These are phyloP conservation scores for Epizoanthus scotinus DNA, from an alignment of 92 coral and sea anemone genomes.

Conservation along the genomic window DNA sequence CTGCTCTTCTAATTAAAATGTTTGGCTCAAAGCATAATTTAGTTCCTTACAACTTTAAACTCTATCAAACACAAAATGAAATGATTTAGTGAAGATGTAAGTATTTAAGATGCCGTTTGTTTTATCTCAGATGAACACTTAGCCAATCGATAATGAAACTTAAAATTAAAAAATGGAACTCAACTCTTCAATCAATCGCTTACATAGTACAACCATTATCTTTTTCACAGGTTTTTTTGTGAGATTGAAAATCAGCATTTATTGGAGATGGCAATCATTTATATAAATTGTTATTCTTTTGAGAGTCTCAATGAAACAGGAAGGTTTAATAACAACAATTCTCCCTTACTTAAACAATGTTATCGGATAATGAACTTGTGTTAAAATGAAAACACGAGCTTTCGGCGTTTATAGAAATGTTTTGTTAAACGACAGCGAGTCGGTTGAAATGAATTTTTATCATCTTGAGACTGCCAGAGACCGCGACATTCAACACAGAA, in stretches of 20 bases:
- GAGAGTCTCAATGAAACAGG: conserved; percentile 37
- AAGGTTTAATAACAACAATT: conserved; percentile 28
- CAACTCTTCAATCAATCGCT: conserved; percentile 22
- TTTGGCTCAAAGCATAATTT: neutral
- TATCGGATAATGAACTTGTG: conserved; percentile 32
- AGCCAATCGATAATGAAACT: conserved; percentile 41
- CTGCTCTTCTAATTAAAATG: conserved; percentile 10
- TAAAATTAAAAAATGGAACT: conserved; percentile 35
- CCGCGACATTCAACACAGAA: too few relatives aligned
- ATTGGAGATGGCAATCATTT: conserved; percentile 33
- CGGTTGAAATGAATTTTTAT: too few relatives aligned
- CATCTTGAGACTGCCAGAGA: too few relatives aligned
- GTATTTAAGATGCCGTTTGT: conserved; percentile 20
- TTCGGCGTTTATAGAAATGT: conserved; percentile 26
- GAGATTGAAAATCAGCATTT: conserved; percentile 36
- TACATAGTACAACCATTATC: conserved; percentile 27
- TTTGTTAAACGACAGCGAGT: neutral
- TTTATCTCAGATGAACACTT: conserved; percentile 18
- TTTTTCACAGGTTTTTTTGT: conserved; percentile 24
- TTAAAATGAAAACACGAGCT: conserved; percentile 14
- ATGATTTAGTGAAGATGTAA: neutral
- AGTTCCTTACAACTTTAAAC: neutral
- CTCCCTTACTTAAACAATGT: conserved; percentile 26
- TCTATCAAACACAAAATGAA: neutral
- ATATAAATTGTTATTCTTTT: conserved; percentile 32